phyloP scores from a whole-genome alignment of 2,113 vertebrate species.

The Semnopithecus entellus region DNA sequence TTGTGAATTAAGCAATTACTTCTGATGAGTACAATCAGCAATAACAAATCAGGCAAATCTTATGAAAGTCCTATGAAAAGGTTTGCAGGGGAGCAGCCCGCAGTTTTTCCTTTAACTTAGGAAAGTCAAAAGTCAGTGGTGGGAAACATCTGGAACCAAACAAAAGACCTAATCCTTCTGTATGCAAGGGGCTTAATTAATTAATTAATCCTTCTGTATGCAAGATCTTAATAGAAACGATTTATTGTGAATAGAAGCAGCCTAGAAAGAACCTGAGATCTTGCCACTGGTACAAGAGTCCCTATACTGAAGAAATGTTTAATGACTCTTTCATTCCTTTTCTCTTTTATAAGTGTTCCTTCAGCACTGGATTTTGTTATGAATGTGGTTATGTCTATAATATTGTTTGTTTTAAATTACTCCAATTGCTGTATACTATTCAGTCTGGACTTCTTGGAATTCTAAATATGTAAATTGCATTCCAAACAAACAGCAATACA shows the following conservation, averaged over 20 bases:
- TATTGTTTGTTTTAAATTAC: constrained; percentile 69
- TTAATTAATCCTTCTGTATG: neutral
- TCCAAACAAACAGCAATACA: constrained; percentile 13
- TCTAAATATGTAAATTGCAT: constrained; percentile 52
- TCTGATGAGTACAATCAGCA: neutral
- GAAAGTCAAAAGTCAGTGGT: neutral
- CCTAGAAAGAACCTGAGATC: neutral
- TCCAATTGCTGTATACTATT: constrained; percentile 66
- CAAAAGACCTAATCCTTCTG: neutral
- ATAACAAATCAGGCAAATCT: neutral
- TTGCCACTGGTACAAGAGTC: neutral
- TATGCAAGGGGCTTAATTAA: neutral
- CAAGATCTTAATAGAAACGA: neutral
- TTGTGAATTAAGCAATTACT: neutral
- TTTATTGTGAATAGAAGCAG: neutral
- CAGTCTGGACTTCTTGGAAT: constrained; percentile 68
- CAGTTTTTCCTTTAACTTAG: neutral
- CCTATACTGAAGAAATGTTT: neutral
- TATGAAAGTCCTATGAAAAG: neutral
- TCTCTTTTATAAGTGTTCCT: neutral
- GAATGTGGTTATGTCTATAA: constrained; percentile 35
- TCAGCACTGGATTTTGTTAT: constrained; percentile 66
- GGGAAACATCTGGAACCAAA: neutral
- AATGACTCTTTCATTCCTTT: neutral
- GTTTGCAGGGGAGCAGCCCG: neutral